Evolutionary conservation across 1,140 invertebrate species (phyloP), one percentile per base, ranked within the genome.

Genomic region (Brachionus koreanus): DNA sequence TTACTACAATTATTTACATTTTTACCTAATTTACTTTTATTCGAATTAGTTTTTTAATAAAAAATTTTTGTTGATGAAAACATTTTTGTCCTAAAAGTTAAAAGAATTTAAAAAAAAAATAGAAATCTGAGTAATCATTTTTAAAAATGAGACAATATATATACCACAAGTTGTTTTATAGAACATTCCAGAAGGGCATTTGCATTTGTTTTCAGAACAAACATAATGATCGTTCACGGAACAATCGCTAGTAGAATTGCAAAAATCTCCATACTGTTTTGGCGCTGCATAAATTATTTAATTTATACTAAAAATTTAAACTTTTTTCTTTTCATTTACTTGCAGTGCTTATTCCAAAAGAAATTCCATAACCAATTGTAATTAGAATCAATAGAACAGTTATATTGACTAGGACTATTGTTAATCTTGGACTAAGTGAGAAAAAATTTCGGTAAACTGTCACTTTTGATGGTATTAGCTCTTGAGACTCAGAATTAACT

Each of bases 221-320:
- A 69, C 35, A 39, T 57, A 57, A 19, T 57, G 9, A 10, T 69
- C 29, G 9, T 19, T 39, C 37, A 39, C 12, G 3, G 29, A 37
- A 33, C 65, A 69, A 5, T 69, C 65, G 37, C 65, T 69, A 4
- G 65, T 69, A 16, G 33, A 69, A 69, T 69, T 69, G 19, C 65
- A 69, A 39, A 69, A 69, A 69, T 69, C 65, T 2, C 65, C 65
- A 39, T 69, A 39, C 7, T 69, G 16, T 69, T 69, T 69, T 39
- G 35, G 65, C 42, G 13, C 65, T 57, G 16, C 13, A 49, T n/a
- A 49, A 49, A 16, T 16, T 67, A 35, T 3, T 0, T 23, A 12
- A 3, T 63, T 63, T 1, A 63, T 12, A 25, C 23, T 63, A 29
- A 61, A 25, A 25, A 12, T 25, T 63, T 29, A 29, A 63, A 25